phyloP scores from a whole-genome alignment of 1,140 invertebrate genomes.

The Melitaea cinxia region DNA sequence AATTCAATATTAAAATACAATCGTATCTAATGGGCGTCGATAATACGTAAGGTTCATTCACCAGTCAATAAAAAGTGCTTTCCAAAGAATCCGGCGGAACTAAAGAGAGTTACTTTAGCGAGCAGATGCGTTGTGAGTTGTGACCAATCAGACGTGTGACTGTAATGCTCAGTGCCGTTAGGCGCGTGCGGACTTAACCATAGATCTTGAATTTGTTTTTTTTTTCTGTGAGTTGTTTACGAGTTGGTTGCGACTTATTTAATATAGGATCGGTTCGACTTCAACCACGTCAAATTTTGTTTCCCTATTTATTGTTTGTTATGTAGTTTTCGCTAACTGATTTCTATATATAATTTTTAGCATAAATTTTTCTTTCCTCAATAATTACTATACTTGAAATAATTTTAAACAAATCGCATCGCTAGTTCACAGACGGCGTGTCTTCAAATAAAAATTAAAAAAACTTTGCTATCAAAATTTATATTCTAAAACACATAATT shows the following conservation, averaged over 20 bases:
- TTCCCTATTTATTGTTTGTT: no score
- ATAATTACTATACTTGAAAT: no score
- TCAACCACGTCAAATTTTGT: no score
- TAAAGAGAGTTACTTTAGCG: slow-evolving; percentile 41
- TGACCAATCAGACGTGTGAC: slow-evolving; percentile 50
- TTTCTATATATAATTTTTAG: no score
- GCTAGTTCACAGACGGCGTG: no score
- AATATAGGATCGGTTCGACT: no score
- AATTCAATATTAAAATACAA: slow-evolving; percentile 32
- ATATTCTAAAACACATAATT: no score
- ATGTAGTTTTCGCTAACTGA: no score
- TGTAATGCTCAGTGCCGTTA: slow-evolving; percentile 58
- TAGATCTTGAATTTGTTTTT: background rate
- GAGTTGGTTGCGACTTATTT: background rate
- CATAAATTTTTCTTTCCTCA: no score
- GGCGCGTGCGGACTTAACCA: slow-evolving; percentile 44
- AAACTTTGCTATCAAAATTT: no score
- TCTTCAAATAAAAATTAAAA: no score
- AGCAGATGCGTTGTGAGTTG: slow-evolving; percentile 43
- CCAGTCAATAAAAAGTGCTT: slow-evolving; percentile 31
- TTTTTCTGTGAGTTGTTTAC: background rate
- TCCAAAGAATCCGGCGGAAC: slow-evolving; percentile 64
- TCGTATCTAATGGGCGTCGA: slow-evolving; percentile 22
- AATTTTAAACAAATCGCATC: no score
- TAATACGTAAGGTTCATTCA: slow-evolving; percentile 34